phyloP scores from a whole-genome alignment of 2,888 invertebrate species.

The Pollenia griseotomentosa region DNA sequence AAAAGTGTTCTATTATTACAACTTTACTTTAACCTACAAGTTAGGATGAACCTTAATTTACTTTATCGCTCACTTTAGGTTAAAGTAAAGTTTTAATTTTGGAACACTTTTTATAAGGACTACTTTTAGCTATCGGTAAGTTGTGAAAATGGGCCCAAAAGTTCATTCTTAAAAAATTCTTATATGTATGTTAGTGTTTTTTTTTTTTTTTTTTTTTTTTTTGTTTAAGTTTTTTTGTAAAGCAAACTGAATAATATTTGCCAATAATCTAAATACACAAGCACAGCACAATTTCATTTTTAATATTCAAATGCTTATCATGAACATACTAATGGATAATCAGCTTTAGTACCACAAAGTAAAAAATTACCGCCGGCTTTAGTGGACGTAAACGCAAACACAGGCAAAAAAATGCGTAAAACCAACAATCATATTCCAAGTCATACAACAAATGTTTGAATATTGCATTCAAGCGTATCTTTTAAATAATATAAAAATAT shows the following conservation, averaged over 20 bases:
- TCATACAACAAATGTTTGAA: conserved; percentile 65
- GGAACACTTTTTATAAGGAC: too few relatives aligned
- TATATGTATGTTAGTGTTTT: background rate
- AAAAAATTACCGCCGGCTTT: conserved; percentile 26
- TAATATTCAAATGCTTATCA: conserved; percentile 31
- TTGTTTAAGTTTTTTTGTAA: background rate
- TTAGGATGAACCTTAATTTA: too few relatives aligned
- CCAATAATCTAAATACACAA: conserved; percentile 41
- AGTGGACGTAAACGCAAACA: conserved; percentile 72
- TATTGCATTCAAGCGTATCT: conserved; percentile 79
- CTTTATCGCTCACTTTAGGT: too few relatives aligned
- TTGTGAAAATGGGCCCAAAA: too few relatives aligned
- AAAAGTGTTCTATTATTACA: too few relatives aligned
- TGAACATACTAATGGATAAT: conserved; percentile 31
- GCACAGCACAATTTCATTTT: conserved; percentile 20
- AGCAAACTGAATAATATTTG: conserved; percentile 35
- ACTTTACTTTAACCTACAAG: too few relatives aligned
- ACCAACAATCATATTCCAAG: conserved; percentile 64
- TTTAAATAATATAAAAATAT: conserved; percentile 61
- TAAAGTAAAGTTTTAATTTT: too few relatives aligned
- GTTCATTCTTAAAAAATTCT: background rate
- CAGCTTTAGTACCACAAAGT: conserved; percentile 9
- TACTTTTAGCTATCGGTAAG: too few relatives aligned
- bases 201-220: background rate
- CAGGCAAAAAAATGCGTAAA: conserved; percentile 48